Base-by-base conservation (phyloP, 2,888 invertebrate genomes). In the Liodrosophila aerea region DNA sequence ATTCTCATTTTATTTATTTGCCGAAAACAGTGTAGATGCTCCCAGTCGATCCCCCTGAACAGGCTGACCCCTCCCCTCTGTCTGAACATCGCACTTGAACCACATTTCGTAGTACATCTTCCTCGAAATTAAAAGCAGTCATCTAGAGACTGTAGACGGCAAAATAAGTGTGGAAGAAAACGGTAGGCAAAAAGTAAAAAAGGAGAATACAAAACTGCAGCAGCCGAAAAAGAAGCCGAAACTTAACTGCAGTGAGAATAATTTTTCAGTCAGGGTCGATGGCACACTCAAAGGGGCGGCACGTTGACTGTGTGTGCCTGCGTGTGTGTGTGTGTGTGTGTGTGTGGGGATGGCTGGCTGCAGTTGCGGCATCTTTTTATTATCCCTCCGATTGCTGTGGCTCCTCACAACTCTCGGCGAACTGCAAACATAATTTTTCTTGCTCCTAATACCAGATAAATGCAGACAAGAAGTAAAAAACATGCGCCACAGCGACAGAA, bases 351-450 rank as follows among this genome's bases (percentile, higher is more conserved):
- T 4, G 22, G 22, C 22, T 22, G 22, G 22, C 3, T 5, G 5
- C 41, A 40, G 52, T 34, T 58, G 67, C 46, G 62, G 63, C 63
- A 56, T 59, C 50, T 39, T 73, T 61, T 60, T 72, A 57, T 58
- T 72, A 58, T 12, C 43, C 22, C 33, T 13, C 49, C 44, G 22
- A 22, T 22, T 22, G 22, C 22, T 22, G 22, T 5, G 5, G 22
- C 22, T 22, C 22, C 37, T 2, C 37, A 39, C n/a, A 16, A 16
- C 12, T 33, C 9, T 33, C n/a, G 31, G 27, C 54, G 31, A 45
- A 52, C 64, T 61, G 76, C 76, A 78, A 82, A 66, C 67, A 82
- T 78, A 64, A 85, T 82, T 78, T 77, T 71, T 75, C 76, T 62
- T 75, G 64, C 64, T 58, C 30, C 73, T 71, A 75, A 83, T 78